Conservation (phyloP, 2,113 vertebrate genomes). For the human region DNA sequence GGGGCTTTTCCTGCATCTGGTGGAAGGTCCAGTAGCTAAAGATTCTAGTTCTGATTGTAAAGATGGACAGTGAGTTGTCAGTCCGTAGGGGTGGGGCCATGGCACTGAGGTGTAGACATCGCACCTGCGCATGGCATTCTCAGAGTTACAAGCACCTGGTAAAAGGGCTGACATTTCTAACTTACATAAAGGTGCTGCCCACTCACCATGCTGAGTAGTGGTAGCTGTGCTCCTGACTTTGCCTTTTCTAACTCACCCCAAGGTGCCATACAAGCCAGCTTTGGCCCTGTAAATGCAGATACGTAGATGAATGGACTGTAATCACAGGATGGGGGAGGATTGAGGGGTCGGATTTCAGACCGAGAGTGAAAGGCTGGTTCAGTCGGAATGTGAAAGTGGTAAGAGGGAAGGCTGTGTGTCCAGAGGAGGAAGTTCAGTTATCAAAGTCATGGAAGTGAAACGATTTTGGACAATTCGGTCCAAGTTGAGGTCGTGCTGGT, state of each 20-base stretch:
- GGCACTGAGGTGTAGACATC: rapidly evolving
- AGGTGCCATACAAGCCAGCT: neutral
- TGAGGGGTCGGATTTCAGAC: neutral
- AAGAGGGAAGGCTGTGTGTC: neutral
- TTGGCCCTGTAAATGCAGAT: neutral
- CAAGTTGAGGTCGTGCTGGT: neutral
- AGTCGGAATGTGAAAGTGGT: neutral
- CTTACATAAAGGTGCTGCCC: neutral
- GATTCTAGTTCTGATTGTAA: neutral
- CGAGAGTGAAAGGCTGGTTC: neutral
- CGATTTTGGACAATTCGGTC: neutral
- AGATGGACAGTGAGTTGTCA: neutral
- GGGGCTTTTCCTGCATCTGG: neutral
- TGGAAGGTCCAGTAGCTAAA: neutral
- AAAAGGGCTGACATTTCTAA: neutral
- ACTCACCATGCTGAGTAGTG: rapidly evolving
- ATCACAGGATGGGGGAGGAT: neutral
- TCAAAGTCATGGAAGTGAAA: neutral
- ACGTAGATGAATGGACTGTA: rapidly evolving
- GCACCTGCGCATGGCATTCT: neutral
- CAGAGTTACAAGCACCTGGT: neutral
- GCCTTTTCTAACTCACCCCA: neutral
- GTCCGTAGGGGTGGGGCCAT: neutral
- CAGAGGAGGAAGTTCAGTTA: neutral
- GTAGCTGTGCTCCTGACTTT: neutral